Conservation (phyloP, 1,140 invertebrate species). For the Parapsyche elsis region DNA sequence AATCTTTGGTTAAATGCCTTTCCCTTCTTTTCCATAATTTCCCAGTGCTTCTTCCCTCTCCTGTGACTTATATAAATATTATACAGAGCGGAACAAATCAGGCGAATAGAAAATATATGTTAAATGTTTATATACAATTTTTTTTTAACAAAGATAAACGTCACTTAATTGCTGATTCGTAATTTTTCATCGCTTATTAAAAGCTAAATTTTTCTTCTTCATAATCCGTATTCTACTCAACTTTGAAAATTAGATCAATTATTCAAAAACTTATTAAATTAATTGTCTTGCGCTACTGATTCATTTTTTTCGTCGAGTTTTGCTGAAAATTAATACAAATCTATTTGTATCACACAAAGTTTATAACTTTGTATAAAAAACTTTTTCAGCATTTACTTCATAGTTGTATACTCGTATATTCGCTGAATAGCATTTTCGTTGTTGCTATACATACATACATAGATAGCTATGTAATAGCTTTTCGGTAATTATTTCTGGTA, state of each 20-base stretch:
- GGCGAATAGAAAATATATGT: too few relatives aligned
- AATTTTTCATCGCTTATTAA: constrained; percentile 12
- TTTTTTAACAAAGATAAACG: neutral
- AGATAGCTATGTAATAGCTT: neutral
- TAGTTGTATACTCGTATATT: too few relatives aligned
- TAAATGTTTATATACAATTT: too few relatives aligned
- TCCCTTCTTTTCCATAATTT: too few relatives aligned
- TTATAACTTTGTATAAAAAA: too few relatives aligned
- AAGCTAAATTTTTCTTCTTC: constrained; percentile 24
- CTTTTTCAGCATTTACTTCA: too few relatives aligned
- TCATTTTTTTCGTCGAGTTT: neutral
- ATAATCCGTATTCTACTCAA: constrained; percentile 30
- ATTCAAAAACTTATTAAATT: constrained; percentile 44
- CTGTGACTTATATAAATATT: too few relatives aligned
- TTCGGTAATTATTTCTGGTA: constrained; percentile 20
- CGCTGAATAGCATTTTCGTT: too few relatives aligned
- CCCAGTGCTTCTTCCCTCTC: too few relatives aligned
- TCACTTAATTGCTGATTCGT: constrained; percentile 24
- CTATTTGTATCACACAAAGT: neutral
- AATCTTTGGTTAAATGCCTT: too few relatives aligned
- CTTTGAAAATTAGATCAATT: constrained; percentile 41
- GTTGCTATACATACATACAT: too few relatives aligned
- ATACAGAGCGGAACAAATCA: too few relatives aligned
- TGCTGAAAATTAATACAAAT: neutral
- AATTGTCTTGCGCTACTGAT: constrained; percentile 10